phyloP scores from a whole-genome alignment of 2,113 vertebrate genomes.

The Semnornis frantzii region DNA sequence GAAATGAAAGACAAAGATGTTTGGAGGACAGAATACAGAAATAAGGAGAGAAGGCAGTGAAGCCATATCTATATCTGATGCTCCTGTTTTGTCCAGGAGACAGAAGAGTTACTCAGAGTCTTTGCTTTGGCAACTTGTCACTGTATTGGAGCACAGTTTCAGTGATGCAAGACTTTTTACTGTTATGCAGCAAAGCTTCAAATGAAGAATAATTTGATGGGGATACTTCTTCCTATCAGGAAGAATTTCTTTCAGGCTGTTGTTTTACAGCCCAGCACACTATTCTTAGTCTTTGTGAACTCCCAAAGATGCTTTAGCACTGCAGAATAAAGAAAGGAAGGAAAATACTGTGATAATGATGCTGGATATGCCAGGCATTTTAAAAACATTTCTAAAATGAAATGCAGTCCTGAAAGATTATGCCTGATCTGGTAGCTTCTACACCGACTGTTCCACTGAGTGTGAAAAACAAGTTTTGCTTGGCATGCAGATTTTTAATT shows the following conservation, averaged over 20 bases:
- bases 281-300: background rate
- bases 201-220: background rate
- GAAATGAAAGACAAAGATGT: background rate
- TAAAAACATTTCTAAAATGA: background rate
- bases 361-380: background rate
- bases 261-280: background rate
- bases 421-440: background rate
- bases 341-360: background rate
- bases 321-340: background rate
- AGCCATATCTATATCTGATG: background rate
- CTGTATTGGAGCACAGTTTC: background rate
- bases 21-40: background rate
- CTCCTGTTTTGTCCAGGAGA: background rate
- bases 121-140: background rate
- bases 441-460: background rate
- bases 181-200: background rate
- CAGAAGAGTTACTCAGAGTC: background rate
- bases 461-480: slow-evolving; percentile 1
- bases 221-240: background rate
- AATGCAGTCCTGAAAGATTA: background rate
- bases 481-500: slow-evolving; percentile 8
- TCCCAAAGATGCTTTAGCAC: background rate
- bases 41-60: background rate
- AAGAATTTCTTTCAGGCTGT: background rate
- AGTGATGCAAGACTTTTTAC: background rate